phyloP scores from a whole-genome alignment of 2,888 invertebrate species.

The Apocheima hispidaria region DNA sequence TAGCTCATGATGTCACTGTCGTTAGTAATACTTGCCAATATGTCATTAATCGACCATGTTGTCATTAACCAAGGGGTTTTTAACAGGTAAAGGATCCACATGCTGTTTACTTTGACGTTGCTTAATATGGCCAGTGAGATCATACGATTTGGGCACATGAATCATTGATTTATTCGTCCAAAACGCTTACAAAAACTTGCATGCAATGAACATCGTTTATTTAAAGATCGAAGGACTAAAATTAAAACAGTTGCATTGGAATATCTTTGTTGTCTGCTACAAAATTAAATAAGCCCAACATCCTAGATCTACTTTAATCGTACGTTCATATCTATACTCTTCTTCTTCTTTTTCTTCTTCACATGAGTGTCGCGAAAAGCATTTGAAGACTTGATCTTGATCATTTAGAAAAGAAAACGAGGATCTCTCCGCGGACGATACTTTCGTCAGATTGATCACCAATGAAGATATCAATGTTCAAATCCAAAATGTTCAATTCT shows the following conservation, averaged over 20 bases:
- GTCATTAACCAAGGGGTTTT: slow-evolving; percentile 17
- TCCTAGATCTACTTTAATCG: slow-evolving; percentile 12
- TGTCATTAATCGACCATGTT: slow-evolving; percentile 9
- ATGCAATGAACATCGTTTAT: slow-evolving; percentile 21
- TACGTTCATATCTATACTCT: not conserved
- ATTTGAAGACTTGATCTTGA: not conserved
- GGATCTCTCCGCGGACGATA: not conserved
- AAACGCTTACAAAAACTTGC: slow-evolving; percentile 33
- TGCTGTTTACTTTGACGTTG: slow-evolving; percentile 43
- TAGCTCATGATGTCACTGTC: slow-evolving; percentile 26
- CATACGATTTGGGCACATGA: slow-evolving; percentile 37
- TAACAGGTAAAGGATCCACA: slow-evolving; percentile 35
- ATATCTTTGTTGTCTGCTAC: slow-evolving; percentile 14
- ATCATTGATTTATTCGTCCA: slow-evolving; percentile 41
- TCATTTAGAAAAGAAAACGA: slow-evolving; percentile 1
- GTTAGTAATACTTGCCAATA: slow-evolving; percentile 20
- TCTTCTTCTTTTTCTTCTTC: too few relatives aligned
- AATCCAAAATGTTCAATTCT: too few relatives aligned
- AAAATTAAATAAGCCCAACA: slow-evolving; percentile 11
- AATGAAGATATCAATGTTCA: too few relatives aligned
- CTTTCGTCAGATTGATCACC: not conserved
- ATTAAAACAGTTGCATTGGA: slow-evolving; percentile 12
- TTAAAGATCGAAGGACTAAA: slow-evolving; percentile 21
- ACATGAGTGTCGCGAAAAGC: not conserved
- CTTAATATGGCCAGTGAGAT: slow-evolving; percentile 45